A percentile compares a stretch with the other conserved stretches of the same genome.
phyloP scores from a whole-genome alignment of 1,140 invertebrate species.

The Zaprionus camerounensis region DNA sequence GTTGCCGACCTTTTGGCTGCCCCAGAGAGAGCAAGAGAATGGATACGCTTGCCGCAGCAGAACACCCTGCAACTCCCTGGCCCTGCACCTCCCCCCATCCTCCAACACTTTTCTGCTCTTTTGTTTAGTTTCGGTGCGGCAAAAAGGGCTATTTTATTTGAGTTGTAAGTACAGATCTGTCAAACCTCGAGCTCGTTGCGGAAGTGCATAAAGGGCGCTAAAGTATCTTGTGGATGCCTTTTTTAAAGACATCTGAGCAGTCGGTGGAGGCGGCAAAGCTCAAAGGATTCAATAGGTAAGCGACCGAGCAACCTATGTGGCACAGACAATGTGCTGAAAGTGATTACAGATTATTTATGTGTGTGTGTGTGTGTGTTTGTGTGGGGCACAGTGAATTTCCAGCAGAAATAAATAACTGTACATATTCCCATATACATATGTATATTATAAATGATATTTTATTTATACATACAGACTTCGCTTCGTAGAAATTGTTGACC shows the following conservation, averaged over 20 bases:
- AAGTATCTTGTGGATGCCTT: conserved; percentile 33
- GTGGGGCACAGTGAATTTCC: background rate
- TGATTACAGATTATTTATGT: conserved; percentile 5
- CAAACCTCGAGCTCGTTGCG: conserved; percentile 40
- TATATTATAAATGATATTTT: conserved; percentile 1
- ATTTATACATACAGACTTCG: background rate
- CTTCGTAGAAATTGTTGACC: background rate
- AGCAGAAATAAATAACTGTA: background rate
- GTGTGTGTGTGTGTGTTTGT: background rate
- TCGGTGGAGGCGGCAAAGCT: conserved; percentile 2
- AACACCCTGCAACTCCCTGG: background rate
- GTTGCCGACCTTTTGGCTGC: conserved; percentile 67
- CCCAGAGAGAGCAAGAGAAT: conserved; percentile 26
- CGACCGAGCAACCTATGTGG: background rate
- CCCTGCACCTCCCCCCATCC: background rate
- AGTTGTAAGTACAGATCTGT: conserved; percentile 48
- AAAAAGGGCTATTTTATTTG: conserved; percentile 36
- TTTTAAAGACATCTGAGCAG: conserved; percentile 18
- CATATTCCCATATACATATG: background rate
- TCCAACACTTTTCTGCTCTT: conserved; percentile 30
- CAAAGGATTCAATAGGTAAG: background rate
- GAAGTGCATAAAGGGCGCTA: conserved; percentile 42
- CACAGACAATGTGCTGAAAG: conserved; percentile 6
- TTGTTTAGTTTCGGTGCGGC: conserved; percentile 41
- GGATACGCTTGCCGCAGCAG: conserved; percentile 15